A percentile compares a stretch with the other conserved stretches of the same genome.
phyloP scores from a whole-genome alignment of 2,113 vertebrate genomes.

The Heterotilapia buettikoferi region DNA sequence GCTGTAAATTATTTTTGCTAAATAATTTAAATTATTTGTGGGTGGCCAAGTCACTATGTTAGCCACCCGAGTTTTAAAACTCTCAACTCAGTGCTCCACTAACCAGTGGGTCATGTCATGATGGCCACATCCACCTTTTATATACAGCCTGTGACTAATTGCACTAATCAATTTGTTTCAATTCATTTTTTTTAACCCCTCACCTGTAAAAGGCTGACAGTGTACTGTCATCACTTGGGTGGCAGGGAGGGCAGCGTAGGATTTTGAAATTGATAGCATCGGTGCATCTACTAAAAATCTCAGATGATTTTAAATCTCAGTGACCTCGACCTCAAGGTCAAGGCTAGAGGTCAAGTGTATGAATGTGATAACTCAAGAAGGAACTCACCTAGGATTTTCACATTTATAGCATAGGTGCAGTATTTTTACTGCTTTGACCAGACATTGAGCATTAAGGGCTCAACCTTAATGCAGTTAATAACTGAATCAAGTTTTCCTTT shows the following conservation, averaged over 20 bases:
- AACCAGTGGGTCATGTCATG: neutral
- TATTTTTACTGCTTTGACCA: neutral
- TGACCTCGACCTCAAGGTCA: fast-evolving
- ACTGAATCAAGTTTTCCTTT: neutral
- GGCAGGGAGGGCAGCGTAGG: neutral
- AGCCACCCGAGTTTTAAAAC: neutral
- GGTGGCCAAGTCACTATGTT: neutral
- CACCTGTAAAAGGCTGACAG: neutral
- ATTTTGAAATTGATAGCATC: neutral
- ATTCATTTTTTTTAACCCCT: neutral
- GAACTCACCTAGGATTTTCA: neutral
- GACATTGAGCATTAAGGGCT: neutral
- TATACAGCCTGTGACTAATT: neutral
- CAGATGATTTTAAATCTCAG: neutral
- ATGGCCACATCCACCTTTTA: neutral
- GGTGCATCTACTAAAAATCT: neutral
- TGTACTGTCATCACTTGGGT: neutral
- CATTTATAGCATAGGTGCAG: neutral
- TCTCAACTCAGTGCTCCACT: neutral
- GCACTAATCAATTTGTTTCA: neutral
- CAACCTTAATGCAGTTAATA: neutral
- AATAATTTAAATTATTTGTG: neutral
- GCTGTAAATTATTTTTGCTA: neutral
- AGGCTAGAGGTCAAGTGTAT: neutral
- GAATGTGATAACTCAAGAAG: neutral